Evolutionary conservation across 2,888 invertebrate genomes (phyloP), one percentile per base, ranked within the genome.

Genomic region (Cabera pusaria): DNA sequence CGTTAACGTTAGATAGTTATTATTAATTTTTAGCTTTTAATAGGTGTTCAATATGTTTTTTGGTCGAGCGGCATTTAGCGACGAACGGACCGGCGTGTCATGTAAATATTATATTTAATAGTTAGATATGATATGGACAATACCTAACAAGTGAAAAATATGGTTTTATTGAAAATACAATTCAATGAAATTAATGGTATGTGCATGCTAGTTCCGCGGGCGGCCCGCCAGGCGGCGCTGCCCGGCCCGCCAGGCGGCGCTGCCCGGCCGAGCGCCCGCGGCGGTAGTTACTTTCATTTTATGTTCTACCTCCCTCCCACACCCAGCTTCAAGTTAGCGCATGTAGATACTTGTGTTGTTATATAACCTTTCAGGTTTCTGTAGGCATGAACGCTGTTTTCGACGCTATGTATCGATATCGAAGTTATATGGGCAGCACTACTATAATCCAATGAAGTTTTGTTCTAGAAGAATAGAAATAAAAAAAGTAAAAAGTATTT

Each of bases 121-220:
- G 81, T 73, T 85, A 86, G 85, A 74, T 73, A 82, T 64, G 70
- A 78, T 86, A 84, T 81, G 87, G 87, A 88, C 87, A 86, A 88
- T 88, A 87, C 87, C 85, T 87, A 86, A 88, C 87, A 86, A 86
- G 87, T 87, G 85, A 75, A 83, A 74, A 31, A 69, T 65, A 81
- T 75, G 80, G 80, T 82, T 86, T 85, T 85, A 80, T 86, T 86
- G 85, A 84, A 75, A 68, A 80, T 68, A 86, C 79, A 83, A 85
- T 75, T 85, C 83, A 78, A 82, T 86, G 82, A 76, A 87, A 85
- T 82, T 74, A 74, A 60, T 57, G 37, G 24, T 51, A 49, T 59
- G 63, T 81, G 86, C 85, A 82, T 81, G 86, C 78, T 68, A 57
- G 59, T 54, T 56, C 48, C 46, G 36, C 52, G 64, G 56, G 50